phyloP scores from a whole-genome alignment of 2,113 vertebrate genomes.

The Nyctereutes procyonoides region DNA sequence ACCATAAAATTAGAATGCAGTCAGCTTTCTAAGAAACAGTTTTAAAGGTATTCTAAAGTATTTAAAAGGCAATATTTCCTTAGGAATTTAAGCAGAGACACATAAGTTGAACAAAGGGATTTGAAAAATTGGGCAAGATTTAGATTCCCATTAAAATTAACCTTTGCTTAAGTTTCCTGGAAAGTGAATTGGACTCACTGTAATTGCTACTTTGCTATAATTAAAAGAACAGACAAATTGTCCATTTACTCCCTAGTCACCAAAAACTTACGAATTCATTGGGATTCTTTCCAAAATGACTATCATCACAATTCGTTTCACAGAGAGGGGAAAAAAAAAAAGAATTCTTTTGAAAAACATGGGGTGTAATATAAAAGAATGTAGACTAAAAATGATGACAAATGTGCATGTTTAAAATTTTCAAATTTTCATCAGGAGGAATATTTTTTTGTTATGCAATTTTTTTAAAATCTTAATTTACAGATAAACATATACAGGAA shows the following conservation, averaged over 20 bases:
- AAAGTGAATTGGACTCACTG: neutral
- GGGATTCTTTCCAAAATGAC: neutral
- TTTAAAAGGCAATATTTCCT: conserved; percentile 49
- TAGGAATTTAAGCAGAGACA: conserved; percentile 43
- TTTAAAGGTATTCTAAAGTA: conserved; percentile 40
- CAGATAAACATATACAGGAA: neutral
- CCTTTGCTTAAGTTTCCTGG: neutral
- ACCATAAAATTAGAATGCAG: conserved; percentile 47
- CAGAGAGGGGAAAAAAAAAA: neutral
- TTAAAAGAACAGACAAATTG: neutral
- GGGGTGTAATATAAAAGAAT: neutral
- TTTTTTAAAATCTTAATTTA: neutral
- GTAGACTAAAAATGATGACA: neutral
- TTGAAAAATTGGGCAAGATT: neutral
- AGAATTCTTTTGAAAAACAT: neutral
- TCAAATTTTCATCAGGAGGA: neutral
- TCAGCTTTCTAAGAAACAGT: neutral
- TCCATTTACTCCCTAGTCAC: neutral
- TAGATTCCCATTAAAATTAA: conserved; percentile 26
- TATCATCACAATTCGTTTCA: neutral
- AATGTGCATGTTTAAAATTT: neutral
- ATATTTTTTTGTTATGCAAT: neutral
- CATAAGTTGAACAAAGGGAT: neutral
- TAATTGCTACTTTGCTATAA: neutral
- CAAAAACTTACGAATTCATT: neutral